phyloP scores from a whole-genome alignment of 2,888 invertebrate species.

The Azorinus chamasolen region DNA sequence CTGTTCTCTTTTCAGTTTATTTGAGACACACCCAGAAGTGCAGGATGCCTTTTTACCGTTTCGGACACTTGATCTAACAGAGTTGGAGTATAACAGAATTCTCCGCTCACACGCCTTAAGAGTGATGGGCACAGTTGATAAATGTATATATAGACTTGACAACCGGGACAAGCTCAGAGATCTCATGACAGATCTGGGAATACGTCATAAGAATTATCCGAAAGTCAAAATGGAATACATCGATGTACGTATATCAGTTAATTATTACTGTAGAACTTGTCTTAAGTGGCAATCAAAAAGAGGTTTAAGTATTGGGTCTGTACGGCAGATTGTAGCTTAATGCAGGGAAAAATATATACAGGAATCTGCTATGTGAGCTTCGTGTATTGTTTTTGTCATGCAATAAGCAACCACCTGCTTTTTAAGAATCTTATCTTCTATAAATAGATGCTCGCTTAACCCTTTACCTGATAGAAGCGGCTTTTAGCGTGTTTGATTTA shows the following conservation, averaged over 20 bases:
- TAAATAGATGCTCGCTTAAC: too few relatives aligned
- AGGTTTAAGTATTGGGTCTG: too few relatives aligned
- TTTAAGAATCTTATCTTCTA: too few relatives aligned
- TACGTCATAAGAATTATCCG: slow-evolving; percentile 87
- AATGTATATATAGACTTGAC: slow-evolving; percentile 87
- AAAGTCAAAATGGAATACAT: slow-evolving; percentile 87
- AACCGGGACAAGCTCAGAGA: slow-evolving; percentile 87
- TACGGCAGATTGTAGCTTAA: too few relatives aligned
- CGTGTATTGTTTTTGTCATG: too few relatives aligned
- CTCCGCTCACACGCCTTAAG: slow-evolving; percentile 88
- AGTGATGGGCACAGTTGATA: slow-evolving; percentile 88
- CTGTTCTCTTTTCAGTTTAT: slow-evolving; percentile 86
- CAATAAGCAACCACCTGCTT: too few relatives aligned
- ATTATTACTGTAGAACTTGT: too few relatives aligned
- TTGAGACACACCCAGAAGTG: slow-evolving; percentile 88
- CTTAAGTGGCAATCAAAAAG: too few relatives aligned
- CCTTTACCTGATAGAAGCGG: too few relatives aligned
- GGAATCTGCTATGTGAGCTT: too few relatives aligned
- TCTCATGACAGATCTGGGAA: slow-evolving; percentile 87
- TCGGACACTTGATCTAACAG: slow-evolving; percentile 86
- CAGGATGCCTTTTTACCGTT: slow-evolving; percentile 88
- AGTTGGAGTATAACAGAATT: slow-evolving; percentile 87
- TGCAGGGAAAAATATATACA: too few relatives aligned
- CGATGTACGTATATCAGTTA: slow-evolving; percentile 88
- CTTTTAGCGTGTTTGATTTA: too few relatives aligned